These are phyloP conservation scores for Leptinotarsa juncta DNA, from an alignment of 2,888 invertebrate species.

Conservation along the genomic window DNA sequence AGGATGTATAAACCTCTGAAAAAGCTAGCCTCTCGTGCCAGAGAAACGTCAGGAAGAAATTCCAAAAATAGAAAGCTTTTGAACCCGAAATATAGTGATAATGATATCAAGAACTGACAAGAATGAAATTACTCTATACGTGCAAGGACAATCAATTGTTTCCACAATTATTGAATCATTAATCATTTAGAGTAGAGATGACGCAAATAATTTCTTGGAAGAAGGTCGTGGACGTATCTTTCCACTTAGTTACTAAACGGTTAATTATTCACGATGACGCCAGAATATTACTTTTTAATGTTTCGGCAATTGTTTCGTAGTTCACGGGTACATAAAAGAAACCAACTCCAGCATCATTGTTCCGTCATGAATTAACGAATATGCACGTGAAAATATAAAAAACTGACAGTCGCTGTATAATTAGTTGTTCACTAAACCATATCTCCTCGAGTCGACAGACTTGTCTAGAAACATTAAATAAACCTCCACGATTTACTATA, in stretches of 20 bases:
- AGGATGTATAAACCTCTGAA: too few species aligned
- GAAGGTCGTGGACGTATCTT: neutral
- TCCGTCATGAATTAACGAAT: neutral
- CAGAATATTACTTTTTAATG: neutral
- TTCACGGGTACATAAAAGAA: neutral
- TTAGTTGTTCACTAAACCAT: constrained; percentile 37
- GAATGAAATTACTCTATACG: too few species aligned
- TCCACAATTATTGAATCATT: neutral
- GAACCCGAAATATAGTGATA: too few species aligned
- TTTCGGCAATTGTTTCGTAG: neutral
- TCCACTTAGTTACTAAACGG: neutral
- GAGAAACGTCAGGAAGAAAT: too few species aligned
- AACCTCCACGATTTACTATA: neutral
- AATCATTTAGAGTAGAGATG: neutral
- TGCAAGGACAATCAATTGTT: too few species aligned
- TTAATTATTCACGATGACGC: constrained; percentile 1
- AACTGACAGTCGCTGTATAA: constrained; percentile 24
- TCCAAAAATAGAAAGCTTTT: too few species aligned
- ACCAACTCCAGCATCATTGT: neutral
- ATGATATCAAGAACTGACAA: too few species aligned
- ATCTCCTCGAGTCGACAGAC: constrained; percentile 23
- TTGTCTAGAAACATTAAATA: neutral
- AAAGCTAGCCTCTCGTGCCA: too few species aligned
- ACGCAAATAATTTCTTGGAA: neutral
- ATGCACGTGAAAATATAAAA: constrained; percentile 11